These are phyloP conservation scores for Telenomus remus DNA, from an alignment of 1,140 invertebrate genomes.

Conservation along the genomic window DNA sequence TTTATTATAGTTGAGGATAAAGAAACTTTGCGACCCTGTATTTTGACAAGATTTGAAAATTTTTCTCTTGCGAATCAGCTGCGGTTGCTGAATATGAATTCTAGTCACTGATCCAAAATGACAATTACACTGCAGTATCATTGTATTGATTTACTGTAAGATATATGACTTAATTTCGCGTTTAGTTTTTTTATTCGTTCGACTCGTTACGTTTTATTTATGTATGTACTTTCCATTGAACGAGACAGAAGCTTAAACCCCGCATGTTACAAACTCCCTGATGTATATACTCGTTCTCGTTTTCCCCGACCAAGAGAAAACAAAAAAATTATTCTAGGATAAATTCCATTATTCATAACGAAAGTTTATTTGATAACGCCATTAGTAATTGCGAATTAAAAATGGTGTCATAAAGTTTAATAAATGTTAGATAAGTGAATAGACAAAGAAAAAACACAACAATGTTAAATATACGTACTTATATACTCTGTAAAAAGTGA, in stretches of 20 bases:
- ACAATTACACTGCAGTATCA: too few relatives aligned
- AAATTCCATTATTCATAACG: slow-evolving; percentile 20
- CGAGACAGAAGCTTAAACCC: not conserved
- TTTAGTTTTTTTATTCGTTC: not conserved
- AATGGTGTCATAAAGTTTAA: slow-evolving; percentile 13
- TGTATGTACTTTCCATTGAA: slow-evolving; percentile 12
- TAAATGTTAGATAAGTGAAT: slow-evolving; percentile 39
- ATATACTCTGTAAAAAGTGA: too few relatives aligned
- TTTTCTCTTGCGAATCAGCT: too few relatives aligned
- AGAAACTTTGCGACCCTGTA: too few relatives aligned
- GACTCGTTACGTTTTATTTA: slow-evolving; percentile 7
- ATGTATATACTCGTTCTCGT: slow-evolving; percentile 41
- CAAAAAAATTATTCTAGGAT: slow-evolving; percentile 24
- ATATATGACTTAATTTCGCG: too few relatives aligned
- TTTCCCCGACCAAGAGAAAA: slow-evolving; percentile 15
- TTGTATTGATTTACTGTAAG: too few relatives aligned
- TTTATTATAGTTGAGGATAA: too few relatives aligned
- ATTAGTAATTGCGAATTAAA: slow-evolving; percentile 13
- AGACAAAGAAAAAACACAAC: slow-evolving; percentile 16
- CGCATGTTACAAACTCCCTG: slow-evolving; percentile 11
- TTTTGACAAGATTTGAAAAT: too few relatives aligned
- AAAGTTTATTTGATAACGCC: slow-evolving; percentile 18
- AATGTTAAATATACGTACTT: slow-evolving; percentile 3
- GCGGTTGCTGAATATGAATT: not conserved
- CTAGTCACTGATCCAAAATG: too few relatives aligned